These are phyloP conservation scores for Leptoclinus maculatus DNA, from an alignment of 2,797 vertebrate genomes.

Conservation along the genomic window DNA sequence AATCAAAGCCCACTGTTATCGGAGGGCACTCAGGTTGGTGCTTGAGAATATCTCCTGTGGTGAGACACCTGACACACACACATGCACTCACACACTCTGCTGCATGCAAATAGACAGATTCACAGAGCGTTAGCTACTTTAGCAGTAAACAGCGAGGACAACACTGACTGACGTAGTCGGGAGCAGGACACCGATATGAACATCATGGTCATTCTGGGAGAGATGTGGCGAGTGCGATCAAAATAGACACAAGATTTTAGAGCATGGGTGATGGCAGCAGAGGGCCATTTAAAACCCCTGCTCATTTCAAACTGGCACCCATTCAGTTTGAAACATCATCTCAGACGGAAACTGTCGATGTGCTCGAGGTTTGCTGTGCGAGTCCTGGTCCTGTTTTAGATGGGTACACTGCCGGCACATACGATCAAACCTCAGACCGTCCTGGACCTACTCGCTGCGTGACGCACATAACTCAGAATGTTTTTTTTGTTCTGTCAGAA, in stretches of 20 bases:
- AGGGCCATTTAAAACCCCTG: constrained; percentile 21
- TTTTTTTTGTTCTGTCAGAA: neutral
- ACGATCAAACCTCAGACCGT: neutral
- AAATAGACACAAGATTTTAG: constrained; percentile 51
- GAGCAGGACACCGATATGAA: constrained; percentile 28
- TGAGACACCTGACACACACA: neutral
- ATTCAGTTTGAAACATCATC: neutral
- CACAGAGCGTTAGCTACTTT: constrained; percentile 1
- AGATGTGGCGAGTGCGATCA: constrained; percentile 7
- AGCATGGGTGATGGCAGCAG: neutral
- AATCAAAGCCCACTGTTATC: neutral
- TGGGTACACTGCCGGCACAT: neutral
- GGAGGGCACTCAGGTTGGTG: neutral
- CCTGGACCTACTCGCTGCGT: neutral
- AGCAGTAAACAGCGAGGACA: constrained; percentile 26
- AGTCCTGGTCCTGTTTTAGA: constrained; percentile 1
- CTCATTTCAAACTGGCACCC: neutral
- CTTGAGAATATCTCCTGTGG: neutral
- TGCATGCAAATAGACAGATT: neutral
- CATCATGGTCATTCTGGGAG: constrained; percentile 23
- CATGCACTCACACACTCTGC: neutral
- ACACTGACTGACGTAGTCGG: constrained; percentile 17
- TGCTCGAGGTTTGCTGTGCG: neutral
- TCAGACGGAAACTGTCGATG: constrained; percentile 17
- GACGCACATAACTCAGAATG: neutral